Evolutionary conservation across 2,113 vertebrate species (phyloP).

Genomic region (Labrus mixtus): DNA sequence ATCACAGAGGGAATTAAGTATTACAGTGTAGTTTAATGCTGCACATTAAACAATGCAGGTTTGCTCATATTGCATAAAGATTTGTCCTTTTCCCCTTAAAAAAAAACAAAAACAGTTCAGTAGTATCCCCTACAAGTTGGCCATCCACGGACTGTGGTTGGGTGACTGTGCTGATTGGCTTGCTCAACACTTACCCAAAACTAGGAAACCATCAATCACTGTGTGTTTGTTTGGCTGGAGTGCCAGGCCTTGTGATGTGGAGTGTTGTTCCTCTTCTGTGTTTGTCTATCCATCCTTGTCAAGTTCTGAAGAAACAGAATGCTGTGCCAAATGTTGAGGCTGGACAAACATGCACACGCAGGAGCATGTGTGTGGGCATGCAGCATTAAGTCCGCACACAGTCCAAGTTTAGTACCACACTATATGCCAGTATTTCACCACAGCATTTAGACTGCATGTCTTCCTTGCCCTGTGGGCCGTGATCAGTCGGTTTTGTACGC

Average conservation of each 20-base stretch:
- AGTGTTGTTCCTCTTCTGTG: slow-evolving; percentile 43
- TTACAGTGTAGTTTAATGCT: slow-evolving; percentile 1
- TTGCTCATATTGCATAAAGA: too few species aligned
- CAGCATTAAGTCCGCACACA: slow-evolving; percentile 20
- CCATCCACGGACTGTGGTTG: slow-evolving; percentile 34
- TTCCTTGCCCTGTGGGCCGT: slow-evolving; percentile 53
- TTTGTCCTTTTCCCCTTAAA: too few species aligned
- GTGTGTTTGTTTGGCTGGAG: slow-evolving; percentile 63
- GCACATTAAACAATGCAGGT: not conserved
- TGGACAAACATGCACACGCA: slow-evolving; percentile 47
- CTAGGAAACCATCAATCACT: slow-evolving; percentile 67
- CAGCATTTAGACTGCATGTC: slow-evolving; percentile 65
- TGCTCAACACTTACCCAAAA: slow-evolving; percentile 49
- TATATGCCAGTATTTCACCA: slow-evolving; percentile 54
- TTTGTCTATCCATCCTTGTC: slow-evolving; percentile 61
- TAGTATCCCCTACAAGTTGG: slow-evolving; percentile 16
- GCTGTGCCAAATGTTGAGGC: slow-evolving; percentile 35
- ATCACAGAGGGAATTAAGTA: slow-evolving; percentile 17
- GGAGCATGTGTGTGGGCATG: slow-evolving; percentile 31
- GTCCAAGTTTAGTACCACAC: slow-evolving; percentile 55
- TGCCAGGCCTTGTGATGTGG: slow-evolving; percentile 57
- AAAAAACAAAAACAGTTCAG: not conserved
- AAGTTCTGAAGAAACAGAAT: slow-evolving; percentile 59
- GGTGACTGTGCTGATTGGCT: slow-evolving; percentile 32
- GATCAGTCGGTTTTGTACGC: slow-evolving; percentile 67